Evolutionary conservation across 2,797 vertebrate species (phyloP).

Genomic region (Crenuchus spilurus): DNA sequence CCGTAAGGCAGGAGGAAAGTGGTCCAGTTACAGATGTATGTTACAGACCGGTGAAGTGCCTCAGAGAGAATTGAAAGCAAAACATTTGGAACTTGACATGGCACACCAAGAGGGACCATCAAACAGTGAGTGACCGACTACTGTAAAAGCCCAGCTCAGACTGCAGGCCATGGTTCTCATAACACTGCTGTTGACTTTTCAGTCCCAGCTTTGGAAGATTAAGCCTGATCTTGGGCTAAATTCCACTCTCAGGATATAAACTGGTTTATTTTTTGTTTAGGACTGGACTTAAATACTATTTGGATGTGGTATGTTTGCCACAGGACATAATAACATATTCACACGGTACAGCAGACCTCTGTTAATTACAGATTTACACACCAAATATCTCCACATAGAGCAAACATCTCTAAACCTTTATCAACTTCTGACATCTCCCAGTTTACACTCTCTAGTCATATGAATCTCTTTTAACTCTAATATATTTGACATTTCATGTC

Average conservation of each 20-base stretch:
- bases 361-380: too few species aligned
- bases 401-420: too few species aligned
- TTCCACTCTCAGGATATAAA: not conserved
- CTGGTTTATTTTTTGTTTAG: slow-evolving; percentile 3
- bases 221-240: not conserved
- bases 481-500: too few species aligned
- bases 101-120: slow-evolving; percentile 4
- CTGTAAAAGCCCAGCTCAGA: not conserved
- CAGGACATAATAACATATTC: too few species aligned
- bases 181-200: not conserved
- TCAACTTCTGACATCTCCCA: too few species aligned
- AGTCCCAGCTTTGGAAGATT: not conserved
- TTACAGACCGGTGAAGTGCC: slow-evolving; percentile 17
- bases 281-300: not conserved
- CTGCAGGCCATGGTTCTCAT: not conserved
- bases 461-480: too few species aligned
- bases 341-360: too few species aligned
- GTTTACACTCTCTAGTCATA: too few species aligned
- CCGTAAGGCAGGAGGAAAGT: not conserved
- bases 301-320: too few species aligned
- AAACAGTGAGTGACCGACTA: slow-evolving; percentile 1
- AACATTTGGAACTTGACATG: slow-evolving; percentile 22
- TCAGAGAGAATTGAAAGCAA: slow-evolving; percentile 21
- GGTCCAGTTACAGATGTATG: slow-evolving; percentile 32
- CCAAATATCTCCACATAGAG: too few species aligned